phyloP scores from a whole-genome alignment of 2,113 vertebrate species.

The Burhinus oedicnemus region DNA sequence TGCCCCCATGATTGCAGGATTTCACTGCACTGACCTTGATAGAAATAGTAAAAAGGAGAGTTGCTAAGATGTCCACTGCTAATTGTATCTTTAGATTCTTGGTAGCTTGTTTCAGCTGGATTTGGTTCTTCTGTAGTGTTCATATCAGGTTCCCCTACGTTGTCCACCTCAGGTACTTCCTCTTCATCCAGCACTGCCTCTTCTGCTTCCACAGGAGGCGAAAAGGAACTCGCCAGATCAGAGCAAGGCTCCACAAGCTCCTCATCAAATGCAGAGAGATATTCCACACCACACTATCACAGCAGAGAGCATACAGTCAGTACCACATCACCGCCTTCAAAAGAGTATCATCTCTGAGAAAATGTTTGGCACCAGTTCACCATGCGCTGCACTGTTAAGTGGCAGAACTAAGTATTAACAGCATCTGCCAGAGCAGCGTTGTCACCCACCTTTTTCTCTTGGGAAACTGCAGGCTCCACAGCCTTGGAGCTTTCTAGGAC shows the following conservation, averaged over 20 bases:
- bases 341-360: background rate
- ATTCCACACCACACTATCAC: slow-evolving; percentile 82
- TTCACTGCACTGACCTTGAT: slow-evolving; percentile 86
- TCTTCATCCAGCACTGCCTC: slow-evolving; percentile 65
- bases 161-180: slow-evolving; percentile 63
- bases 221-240: slow-evolving; percentile 41
- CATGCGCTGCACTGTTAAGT: background rate
- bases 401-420: background rate
- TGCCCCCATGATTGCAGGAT: background rate
- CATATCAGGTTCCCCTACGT: slow-evolving; percentile 13
- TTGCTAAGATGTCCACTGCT: slow-evolving; percentile 67
- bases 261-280: slow-evolving; percentile 91
- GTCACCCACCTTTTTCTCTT: slow-evolving; percentile 70
- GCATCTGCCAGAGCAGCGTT: background rate
- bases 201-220: slow-evolving; percentile 56
- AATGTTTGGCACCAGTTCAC: background rate
- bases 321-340: background rate
- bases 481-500: slow-evolving; percentile 74
- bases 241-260: slow-evolving; percentile 76
- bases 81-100: slow-evolving; percentile 33
- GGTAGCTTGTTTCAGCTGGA: slow-evolving; percentile 60
- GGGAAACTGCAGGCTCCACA: slow-evolving; percentile 58
- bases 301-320: slow-evolving; percentile 40
- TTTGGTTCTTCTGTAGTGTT: slow-evolving; percentile 44
- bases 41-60: slow-evolving; percentile 95